A percentile compares a stretch with the other conserved stretches of the same genome.
Conservation (phyloP, 2,113 vertebrate species). For the Ia io region DNA sequence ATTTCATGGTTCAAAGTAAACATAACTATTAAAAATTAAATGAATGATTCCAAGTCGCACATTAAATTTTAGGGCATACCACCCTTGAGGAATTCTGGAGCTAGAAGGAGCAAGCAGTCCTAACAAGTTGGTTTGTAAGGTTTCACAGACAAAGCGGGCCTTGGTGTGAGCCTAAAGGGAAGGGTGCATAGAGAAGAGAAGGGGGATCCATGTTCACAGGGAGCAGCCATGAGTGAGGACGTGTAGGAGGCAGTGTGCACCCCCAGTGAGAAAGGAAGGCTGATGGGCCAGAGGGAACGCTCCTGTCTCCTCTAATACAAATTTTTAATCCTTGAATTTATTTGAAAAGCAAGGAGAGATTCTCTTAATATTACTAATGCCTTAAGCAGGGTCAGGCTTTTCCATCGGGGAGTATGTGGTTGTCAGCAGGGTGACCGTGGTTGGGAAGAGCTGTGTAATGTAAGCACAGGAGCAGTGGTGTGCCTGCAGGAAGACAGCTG, state of each 20-base stretch:
- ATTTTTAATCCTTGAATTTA: background rate
- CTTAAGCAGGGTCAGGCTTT: background rate
- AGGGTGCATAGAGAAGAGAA: fast-evolving
- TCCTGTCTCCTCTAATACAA: background rate
- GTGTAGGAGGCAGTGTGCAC: too few relatives aligned
- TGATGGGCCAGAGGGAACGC: fast-evolving
- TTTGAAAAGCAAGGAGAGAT: background rate
- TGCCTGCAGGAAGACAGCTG: background rate
- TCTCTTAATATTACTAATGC: background rate
- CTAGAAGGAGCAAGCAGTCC: background rate
- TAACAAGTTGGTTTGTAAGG: background rate
- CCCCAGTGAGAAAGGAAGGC: background rate
- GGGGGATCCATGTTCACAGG: fast-evolving
- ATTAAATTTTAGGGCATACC: background rate
- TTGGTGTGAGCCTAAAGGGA: background rate
- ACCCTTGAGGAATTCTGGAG: background rate
- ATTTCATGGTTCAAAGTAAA: constrained; percentile 29
- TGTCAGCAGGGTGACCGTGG: background rate
- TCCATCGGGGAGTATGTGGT: background rate
- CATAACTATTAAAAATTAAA: constrained; percentile 33
- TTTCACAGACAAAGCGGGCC: background rate
- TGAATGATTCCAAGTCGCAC: background rate
- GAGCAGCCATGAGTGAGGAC: background rate
- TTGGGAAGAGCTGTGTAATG: background rate
- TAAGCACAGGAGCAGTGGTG: background rate